Evolutionary conservation across 2,888 invertebrate genomes (phyloP).

Genomic region (Stenodera caucasica): DNA sequence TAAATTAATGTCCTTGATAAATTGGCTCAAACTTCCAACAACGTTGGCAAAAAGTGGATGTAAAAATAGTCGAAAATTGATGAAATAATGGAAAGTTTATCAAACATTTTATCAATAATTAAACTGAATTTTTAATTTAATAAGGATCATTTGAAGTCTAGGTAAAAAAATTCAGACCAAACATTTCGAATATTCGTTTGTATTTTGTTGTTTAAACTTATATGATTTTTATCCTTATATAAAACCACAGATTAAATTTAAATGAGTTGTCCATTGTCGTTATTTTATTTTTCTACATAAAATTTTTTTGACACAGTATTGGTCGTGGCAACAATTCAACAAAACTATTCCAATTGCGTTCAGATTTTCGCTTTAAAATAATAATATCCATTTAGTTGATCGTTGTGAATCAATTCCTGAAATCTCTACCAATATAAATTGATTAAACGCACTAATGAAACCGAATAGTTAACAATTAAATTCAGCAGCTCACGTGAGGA

Average conservation of each 20-base stretch:
- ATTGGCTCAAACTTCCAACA: constrained; percentile 15
- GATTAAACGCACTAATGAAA: constrained; percentile 8
- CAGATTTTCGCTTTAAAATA: not conserved
- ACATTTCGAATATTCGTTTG: no score
- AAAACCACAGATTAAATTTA: not conserved
- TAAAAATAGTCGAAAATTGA: not conserved
- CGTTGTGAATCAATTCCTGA: not conserved
- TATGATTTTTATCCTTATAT: no score
- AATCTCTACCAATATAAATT: not conserved
- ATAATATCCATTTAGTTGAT: not conserved
- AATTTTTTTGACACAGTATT: not conserved
- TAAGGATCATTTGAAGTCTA: no score
- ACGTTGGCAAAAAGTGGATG: constrained; percentile 2
- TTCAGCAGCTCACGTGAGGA: constrained; percentile 34
- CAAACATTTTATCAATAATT: not conserved
- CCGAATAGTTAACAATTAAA: constrained; percentile 28
- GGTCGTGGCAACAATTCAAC: constrained; percentile 5
- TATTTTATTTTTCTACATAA: not conserved
- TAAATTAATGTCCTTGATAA: constrained; percentile 18
- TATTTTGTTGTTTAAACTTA: no score
- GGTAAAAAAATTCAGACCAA: no score
- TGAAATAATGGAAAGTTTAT: not conserved
- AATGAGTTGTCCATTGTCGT: not conserved
- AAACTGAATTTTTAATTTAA: no score
- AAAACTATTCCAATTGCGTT: constrained; percentile 2